Evolutionary conservation across 2,888 invertebrate species (phyloP).

Genomic region (Apoda limacodes): DNA sequence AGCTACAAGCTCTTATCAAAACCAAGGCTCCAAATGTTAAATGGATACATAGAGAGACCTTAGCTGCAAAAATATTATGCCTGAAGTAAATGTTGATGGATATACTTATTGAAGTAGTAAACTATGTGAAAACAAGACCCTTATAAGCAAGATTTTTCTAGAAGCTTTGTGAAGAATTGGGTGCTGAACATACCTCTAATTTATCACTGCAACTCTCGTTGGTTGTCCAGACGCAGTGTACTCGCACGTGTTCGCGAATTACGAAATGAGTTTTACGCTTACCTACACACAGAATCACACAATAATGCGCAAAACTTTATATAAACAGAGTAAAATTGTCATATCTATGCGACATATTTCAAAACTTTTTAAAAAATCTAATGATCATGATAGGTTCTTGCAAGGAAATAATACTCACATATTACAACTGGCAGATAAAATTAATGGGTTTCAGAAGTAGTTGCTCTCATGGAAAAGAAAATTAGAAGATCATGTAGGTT

Average conservation of each 20-base stretch:
- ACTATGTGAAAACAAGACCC: too few relatives aligned
- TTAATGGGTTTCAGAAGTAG: too few relatives aligned
- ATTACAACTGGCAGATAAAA: too few relatives aligned
- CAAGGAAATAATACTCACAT: conserved; percentile 14
- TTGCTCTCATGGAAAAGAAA: conserved; percentile 19
- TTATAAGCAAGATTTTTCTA: too few relatives aligned
- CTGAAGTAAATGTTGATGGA: conserved; percentile 10
- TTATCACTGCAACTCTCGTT: too few relatives aligned
- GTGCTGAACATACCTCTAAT: too few relatives aligned
- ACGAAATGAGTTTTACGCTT: conserved; percentile 15
- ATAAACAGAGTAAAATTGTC: too few relatives aligned
- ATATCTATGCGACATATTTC: conserved; percentile 15
- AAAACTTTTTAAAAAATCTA: too few relatives aligned
- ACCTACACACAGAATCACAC: conserved; percentile 12
- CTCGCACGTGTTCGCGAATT: conserved; percentile 13
- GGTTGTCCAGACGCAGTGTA: conserved; percentile 11
- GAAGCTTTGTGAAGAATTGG: too few relatives aligned
- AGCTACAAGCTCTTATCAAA: conserved; percentile 11
- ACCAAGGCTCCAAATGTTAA: conserved; percentile 12
- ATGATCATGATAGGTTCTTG: conserved; percentile 14
- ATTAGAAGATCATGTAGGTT: conserved; percentile 11
- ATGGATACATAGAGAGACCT: conserved; percentile 15
- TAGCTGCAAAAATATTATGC: conserved; percentile 12
- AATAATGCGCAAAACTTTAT: too few relatives aligned
- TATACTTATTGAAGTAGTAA: too few relatives aligned